Conservation (phyloP, 2,888 invertebrate genomes). For the Yponomeuta evonymella region DNA sequence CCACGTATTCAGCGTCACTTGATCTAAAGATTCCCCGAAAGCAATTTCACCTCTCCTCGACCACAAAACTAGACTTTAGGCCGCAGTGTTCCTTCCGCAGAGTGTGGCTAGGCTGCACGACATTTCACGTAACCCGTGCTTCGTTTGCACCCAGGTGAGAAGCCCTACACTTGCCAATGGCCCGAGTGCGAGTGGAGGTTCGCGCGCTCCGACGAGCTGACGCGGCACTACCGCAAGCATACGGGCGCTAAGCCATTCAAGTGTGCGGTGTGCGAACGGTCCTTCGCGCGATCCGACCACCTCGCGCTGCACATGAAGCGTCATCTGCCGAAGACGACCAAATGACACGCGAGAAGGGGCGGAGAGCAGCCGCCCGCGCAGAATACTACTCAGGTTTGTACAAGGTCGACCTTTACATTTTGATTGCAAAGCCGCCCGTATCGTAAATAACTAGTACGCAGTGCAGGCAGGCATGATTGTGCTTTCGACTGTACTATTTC, state of each 20-base stretch:
- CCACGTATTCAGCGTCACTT: too few species aligned
- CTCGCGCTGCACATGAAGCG: slow-evolving; percentile 97
- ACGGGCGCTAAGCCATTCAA: slow-evolving; percentile 98
- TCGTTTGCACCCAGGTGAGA: slow-evolving; percentile 83
- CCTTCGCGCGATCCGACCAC: slow-evolving; percentile 96
- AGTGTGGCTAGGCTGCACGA: not conserved
- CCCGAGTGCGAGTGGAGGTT: slow-evolving; percentile 98
- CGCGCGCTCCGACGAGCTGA: slow-evolving; percentile 96
- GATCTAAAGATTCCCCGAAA: too few species aligned
- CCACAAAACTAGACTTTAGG: too few species aligned
- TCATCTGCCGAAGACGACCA: slow-evolving; percentile 92
- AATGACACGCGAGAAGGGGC: slow-evolving; percentile 77
- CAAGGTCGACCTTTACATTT: too few species aligned
- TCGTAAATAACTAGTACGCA: too few species aligned
- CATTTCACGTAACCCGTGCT: not conserved
- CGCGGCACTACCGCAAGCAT: slow-evolving; percentile 97
- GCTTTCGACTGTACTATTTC: too few species aligned
- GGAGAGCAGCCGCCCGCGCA: slow-evolving; percentile 60
- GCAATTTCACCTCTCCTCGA: too few species aligned
- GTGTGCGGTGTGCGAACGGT: slow-evolving; percentile 95
- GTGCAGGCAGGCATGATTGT: too few species aligned
- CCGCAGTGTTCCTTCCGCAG: too few species aligned
- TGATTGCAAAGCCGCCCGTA: too few species aligned
- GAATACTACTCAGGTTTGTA: slow-evolving; percentile 49
- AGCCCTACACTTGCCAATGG: slow-evolving; percentile 98